phyloP scores from a whole-genome alignment of 2,797 vertebrate genomes.

The Coranthus polyacanthus region DNA sequence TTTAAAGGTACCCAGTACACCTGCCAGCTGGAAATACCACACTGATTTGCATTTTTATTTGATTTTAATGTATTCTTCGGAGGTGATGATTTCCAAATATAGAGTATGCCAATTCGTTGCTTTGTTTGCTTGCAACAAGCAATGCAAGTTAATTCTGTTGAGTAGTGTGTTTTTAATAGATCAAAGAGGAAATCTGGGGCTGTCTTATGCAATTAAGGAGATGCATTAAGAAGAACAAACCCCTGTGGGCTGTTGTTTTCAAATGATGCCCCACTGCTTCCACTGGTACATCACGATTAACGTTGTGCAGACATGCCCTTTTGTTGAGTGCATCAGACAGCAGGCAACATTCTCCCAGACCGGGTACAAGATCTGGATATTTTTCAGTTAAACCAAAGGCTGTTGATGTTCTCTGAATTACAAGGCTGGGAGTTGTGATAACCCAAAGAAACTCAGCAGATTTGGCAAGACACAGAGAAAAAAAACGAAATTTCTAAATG shows the following conservation, averaged over 20 bases:
- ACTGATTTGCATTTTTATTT: constrained; percentile 84
- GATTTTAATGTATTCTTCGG: constrained; percentile 81
- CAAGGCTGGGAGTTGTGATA: constrained; percentile 58
- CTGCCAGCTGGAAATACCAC: constrained; percentile 76
- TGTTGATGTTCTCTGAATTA: constrained; percentile 67
- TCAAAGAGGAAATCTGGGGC: constrained; percentile 85
- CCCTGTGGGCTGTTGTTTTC: constrained; percentile 85
- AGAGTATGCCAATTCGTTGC: constrained; percentile 66
- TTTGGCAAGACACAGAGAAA: constrained; percentile 33
- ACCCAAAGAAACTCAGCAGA: constrained; percentile 41
- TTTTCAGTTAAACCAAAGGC: constrained; percentile 64
- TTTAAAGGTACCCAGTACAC: constrained; percentile 66
- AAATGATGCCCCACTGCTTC: constrained; percentile 82
- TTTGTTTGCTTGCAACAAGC: constrained; percentile 72
- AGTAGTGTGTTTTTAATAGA: constrained; percentile 84
- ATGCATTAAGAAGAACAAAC: constrained; percentile 87
- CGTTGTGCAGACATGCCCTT: constrained; percentile 79
- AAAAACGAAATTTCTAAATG: constrained; percentile 31
- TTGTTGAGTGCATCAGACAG: constrained; percentile 79
- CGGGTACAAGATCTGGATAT: constrained; percentile 60
- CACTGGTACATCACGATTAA: constrained; percentile 83
- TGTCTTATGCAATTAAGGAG: constrained; percentile 87
- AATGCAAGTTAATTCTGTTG: constrained; percentile 81
- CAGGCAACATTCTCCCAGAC: constrained; percentile 60
- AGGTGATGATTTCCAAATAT: constrained; percentile 83